Percentiles rank a stretch among this genome's conserved stretches.
These are phyloP conservation scores for Choloepus didactylus DNA, from an alignment of 2,797 vertebrate species.

Conservation along the genomic window DNA sequence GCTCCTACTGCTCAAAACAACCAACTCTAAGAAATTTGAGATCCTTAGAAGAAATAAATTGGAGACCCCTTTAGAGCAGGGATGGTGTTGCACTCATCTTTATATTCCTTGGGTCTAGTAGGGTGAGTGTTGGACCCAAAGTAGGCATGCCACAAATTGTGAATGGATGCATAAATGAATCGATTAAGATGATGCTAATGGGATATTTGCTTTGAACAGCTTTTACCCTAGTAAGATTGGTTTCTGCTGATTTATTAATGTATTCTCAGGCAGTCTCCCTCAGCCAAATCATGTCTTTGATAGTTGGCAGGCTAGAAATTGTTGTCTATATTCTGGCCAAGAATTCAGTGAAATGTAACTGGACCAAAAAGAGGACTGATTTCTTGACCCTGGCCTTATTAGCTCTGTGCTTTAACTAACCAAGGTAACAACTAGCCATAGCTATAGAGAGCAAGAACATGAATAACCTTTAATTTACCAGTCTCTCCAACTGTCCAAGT, in stretches of 20 bases:
- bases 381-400: slow-evolving; percentile 38
- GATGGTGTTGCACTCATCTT: background rate
- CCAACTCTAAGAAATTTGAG: background rate
- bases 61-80: background rate
- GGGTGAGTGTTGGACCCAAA: background rate
- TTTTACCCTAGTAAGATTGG: background rate
- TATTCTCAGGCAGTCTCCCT: background rate
- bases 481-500: slow-evolving; percentile 48
- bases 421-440: slow-evolving; percentile 27
- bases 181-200: background rate
- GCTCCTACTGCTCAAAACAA: background rate
- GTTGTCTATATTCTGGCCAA: slow-evolving; percentile 30
- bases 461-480: slow-evolving; percentile 44
- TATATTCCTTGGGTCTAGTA: background rate
- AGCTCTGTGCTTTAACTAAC: slow-evolving; percentile 46
- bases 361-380: slow-evolving; percentile 21
- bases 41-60: slow-evolving; percentile 24
- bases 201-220: background rate
- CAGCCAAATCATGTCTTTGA: background rate
- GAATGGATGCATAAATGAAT: slow-evolving; percentile 5
- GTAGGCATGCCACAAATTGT: background rate
- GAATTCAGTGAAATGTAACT: slow-evolving; percentile 41
- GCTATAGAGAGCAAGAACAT: background rate
- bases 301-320: background rate
- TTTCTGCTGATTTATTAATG: slow-evolving; percentile 49